Evolutionary conservation across 1,140 invertebrate genomes (phyloP).

Genomic region (Chrysomallon squamiferum): DNA sequence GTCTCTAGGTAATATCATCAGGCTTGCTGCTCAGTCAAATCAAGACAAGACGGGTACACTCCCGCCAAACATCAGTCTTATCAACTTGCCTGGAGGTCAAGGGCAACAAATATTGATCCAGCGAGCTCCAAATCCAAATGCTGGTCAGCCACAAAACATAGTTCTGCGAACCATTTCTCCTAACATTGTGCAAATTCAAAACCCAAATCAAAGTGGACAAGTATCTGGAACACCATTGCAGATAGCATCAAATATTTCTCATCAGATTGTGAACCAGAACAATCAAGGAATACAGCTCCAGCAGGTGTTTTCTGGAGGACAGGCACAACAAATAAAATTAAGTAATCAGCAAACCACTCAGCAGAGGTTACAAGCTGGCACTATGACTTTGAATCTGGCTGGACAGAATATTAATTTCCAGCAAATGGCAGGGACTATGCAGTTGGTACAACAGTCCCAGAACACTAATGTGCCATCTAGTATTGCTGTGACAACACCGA

Average conservation of each 20-base stretch:
- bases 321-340: conserved; percentile 16
- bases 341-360: conserved; percentile 15
- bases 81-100: conserved; percentile 14
- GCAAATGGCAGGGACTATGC: conserved; percentile 20
- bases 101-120: conserved; percentile 43
- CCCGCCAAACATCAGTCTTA: conserved; percentile 12
- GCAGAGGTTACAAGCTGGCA: conserved; percentile 21
- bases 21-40: conserved; percentile 18
- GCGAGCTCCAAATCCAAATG: conserved; percentile 21
- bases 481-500: too few relatives aligned
- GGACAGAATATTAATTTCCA: conserved; percentile 31
- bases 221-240: conserved; percentile 6
- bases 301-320: conserved; percentile 8
- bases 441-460: conserved; percentile 37
- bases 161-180: conserved; percentile 30
- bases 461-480: too few relatives aligned
- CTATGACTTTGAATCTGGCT: conserved; percentile 41
- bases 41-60: conserved; percentile 8
- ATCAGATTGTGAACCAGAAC: conserved; percentile 19
- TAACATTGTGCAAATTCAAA: conserved; percentile 21
- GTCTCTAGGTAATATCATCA: conserved; percentile 22
- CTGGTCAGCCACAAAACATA: conserved; percentile 37
- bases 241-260: conserved; percentile 17
- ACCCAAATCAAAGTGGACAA: conserved; percentile 7
- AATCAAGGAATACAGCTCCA: conserved; percentile 21